Conservation (phyloP, 1,140 invertebrate genomes). For the Cotesia vestalis region DNA sequence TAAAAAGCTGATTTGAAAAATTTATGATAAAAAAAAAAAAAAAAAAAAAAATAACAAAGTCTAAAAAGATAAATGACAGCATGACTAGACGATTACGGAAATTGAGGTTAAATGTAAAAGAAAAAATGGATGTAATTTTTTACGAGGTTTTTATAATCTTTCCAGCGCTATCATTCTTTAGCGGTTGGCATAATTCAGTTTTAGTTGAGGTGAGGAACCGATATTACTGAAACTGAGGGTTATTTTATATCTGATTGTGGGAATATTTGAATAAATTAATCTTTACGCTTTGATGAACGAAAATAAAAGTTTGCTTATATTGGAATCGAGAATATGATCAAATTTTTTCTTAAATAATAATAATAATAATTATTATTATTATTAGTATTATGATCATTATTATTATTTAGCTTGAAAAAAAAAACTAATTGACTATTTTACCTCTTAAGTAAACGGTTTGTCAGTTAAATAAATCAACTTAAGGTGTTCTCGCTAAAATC, state of each 20-base stretch:
- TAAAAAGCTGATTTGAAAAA: too few species aligned
- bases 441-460: too few species aligned
- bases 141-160: neutral
- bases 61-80: conserved; percentile 9
- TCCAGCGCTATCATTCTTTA: neutral
- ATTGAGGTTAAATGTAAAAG: conserved; percentile 9
- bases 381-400: too few species aligned
- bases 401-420: too few species aligned
- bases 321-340: neutral
- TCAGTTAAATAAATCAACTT: too few species aligned
- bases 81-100: conserved; percentile 8
- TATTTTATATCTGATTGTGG: neutral
- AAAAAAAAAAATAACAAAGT: neutral
- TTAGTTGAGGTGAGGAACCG: neutral
- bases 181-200: conserved; percentile 1
- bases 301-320: neutral
- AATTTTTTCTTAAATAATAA: neutral
- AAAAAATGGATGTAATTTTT: conserved; percentile 7
- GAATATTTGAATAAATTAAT: too few species aligned
- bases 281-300: neutral
- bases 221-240: neutral
- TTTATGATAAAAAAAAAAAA: too few species aligned
- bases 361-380: too few species aligned
- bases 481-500: too few species aligned
- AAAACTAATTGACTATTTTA: too few species aligned